These are phyloP conservation scores for Diplodus sargus DNA, from an alignment of 2,797 vertebrate species.

Conservation along the genomic window DNA sequence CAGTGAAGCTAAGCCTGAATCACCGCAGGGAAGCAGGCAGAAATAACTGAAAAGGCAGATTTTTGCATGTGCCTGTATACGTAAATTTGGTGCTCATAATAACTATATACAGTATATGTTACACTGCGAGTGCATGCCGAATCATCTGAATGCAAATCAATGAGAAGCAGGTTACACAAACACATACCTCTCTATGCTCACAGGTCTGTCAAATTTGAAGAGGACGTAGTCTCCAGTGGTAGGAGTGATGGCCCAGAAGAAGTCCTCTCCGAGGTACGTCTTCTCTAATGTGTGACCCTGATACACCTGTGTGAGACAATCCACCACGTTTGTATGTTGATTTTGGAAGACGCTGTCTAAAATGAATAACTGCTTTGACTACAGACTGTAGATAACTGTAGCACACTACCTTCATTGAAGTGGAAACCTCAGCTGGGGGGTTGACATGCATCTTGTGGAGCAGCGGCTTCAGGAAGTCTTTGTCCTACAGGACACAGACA, in stretches of 20 bases:
- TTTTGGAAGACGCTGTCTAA: not conserved
- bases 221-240: conserved; percentile 93
- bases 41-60: conserved; percentile 13
- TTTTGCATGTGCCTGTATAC: conserved; percentile 4
- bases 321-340: not conserved
- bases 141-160: not conserved
- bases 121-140: not conserved
- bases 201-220: conserved; percentile 96
- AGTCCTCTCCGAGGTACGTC: conserved; percentile 96
- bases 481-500: conserved; percentile 87
- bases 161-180: not conserved
- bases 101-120: not conserved
- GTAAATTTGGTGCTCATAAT: not conserved
- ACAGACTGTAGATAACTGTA: too few species aligned
- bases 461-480: conserved; percentile 98
- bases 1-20: conserved; percentile 31
- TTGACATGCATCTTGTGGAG: conserved; percentile 98
- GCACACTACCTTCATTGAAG: conserved; percentile 90
- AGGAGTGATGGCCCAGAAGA: conserved; percentile 98
- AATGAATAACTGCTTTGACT: not conserved
- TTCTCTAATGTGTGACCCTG: conserved; percentile 97
- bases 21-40: conserved; percentile 16
- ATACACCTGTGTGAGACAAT: conserved; percentile 85
- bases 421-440: conserved; percentile 96
- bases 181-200: conserved; percentile 93